These are phyloP conservation scores for Drosophila falleni DNA, from an alignment of 2,888 invertebrate species.

Conservation along the genomic window DNA sequence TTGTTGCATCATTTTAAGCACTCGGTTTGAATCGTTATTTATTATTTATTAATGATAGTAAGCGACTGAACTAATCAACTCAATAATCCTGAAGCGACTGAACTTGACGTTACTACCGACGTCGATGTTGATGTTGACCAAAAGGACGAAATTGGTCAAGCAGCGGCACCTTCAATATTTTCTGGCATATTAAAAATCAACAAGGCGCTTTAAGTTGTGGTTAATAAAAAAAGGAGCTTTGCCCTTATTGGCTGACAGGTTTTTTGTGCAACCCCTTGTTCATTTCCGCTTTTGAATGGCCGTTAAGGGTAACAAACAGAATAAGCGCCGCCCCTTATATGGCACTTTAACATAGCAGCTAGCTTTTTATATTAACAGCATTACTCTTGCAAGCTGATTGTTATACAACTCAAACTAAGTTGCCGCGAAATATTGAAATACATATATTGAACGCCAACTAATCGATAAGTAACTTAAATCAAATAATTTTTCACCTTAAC, in stretches of 20 bases:
- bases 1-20: constrained; percentile 57
- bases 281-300: constrained; percentile 46
- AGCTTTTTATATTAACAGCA: background rate
- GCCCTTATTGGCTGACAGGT: constrained; percentile 49
- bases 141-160: constrained; percentile 56
- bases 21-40: constrained; percentile 7
- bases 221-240: constrained; percentile 44
- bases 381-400: constrained; percentile 1
- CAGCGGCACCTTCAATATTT: constrained; percentile 46
- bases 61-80: constrained; percentile 60
- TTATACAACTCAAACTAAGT: background rate
- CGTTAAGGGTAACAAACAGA: constrained; percentile 44
- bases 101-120: constrained; percentile 55
- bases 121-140: constrained; percentile 33
- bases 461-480: too few relatives aligned
- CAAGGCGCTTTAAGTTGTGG: constrained; percentile 53
- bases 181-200: constrained; percentile 56
- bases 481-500: too few relatives aligned
- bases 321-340: constrained; percentile 51
- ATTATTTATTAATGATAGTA: constrained; percentile 1
- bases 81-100: constrained; percentile 67
- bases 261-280: constrained; percentile 38
- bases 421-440: too few relatives aligned
- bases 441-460: too few relatives aligned
- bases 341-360: background rate